Evolutionary conservation across 92 coral and sea anemone species (phyloP), one percentile per base, ranked within the genome.

Genomic region (Porites cylindrica): DNA sequence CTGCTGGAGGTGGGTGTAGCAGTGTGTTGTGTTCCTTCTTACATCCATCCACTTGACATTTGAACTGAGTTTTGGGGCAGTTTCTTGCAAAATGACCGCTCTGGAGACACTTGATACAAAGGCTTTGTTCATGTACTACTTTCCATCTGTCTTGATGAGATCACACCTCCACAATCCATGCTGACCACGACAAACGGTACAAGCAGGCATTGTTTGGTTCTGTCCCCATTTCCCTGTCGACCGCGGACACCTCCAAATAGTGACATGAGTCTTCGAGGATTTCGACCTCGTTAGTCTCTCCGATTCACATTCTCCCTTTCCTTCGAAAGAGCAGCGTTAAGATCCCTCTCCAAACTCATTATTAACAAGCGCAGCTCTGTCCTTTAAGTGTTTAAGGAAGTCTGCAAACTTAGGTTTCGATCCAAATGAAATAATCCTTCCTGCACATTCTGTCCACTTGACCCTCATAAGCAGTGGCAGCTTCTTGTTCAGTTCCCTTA

Each of bases 371-470:
- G 72, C 76, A 3, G 91, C 96, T 70, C 94, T 76, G 58, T 88
- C 83, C 56, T 86, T 92, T 6, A 92, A 79, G 76, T 88, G 85
- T 53, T 76, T 21, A 10, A 83, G 20, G 29, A 87, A 90, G 72
- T 93, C 92, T 18, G 79, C 29, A 69, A 90, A 90, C 32, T 75
- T 93, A 1, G 96, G 96, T 29, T 87, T 73, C 16, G 67, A 72
- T 1, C 90, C 94, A 51, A 82, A 76, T 18, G 66, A 74, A 20
- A 91, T 85, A 59, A 94, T 94, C 17, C 60, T 88, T 17, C 95
- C 97, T 20, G 94, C 93, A 5, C 88, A 72, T 66, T 94, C 93
- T 0, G 93, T 94, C 94, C 97, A 91, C 83, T 90, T 85, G 6
- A 78, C 81, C 80, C 91, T 89, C 72, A 94, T 29, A 21, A 89